Conservation (phyloP, 2,888 invertebrate species). For the Bruchidius siliquastri region DNA sequence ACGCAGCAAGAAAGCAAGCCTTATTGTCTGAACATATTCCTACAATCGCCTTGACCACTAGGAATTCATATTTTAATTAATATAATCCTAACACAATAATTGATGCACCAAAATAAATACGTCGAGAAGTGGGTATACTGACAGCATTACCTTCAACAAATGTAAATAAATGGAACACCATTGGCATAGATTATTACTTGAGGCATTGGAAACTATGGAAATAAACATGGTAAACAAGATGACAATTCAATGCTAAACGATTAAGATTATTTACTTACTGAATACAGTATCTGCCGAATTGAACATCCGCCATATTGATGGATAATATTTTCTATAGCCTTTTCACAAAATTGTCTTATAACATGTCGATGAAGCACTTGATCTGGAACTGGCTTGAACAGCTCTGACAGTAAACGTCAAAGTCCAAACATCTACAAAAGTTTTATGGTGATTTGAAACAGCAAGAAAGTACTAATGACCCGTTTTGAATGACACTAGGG, state of each 20-base stretch:
- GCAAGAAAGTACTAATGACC: too few species aligned
- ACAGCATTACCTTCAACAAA: not conserved
- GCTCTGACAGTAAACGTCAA: not conserved
- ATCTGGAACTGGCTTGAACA: not conserved
- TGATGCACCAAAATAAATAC: too few species aligned
- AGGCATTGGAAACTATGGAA: not conserved
- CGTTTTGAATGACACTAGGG: too few species aligned
- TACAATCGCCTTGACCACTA: too few species aligned
- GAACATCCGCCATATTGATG: constrained; percentile 24
- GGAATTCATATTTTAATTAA: not conserved
- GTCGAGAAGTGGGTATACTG: not conserved
- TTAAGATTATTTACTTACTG: constrained; percentile 17
- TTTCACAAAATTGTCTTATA: not conserved
- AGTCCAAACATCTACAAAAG: not conserved
- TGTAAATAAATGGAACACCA: not conserved
- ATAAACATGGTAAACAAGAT: not conserved
- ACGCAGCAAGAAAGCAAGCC: too few species aligned
- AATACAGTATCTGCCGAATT: constrained; percentile 18
- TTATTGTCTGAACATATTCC: too few species aligned
- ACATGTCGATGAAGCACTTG: not conserved
- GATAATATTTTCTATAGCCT: constrained; percentile 9
- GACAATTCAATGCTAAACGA: not conserved
- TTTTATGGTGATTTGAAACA: too few species aligned
- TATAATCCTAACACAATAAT: too few species aligned
- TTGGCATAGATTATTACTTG: not conserved